Evolutionary conservation across 2,797 vertebrate species (phyloP).

Genomic region (Catamblyrhynchus diadema): DNA sequence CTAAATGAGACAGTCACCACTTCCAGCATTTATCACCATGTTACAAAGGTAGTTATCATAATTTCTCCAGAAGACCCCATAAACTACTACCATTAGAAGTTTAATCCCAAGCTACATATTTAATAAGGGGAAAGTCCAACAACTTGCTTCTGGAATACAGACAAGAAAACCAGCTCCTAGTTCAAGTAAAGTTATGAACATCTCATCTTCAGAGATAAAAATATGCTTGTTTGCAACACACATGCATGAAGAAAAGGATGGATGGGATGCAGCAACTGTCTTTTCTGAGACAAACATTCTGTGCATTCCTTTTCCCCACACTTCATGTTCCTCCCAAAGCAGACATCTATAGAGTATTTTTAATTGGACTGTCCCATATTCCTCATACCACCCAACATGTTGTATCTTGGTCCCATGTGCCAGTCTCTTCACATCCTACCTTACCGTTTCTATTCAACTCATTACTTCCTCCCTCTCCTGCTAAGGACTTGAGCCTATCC

Average conservation of each 20-base stretch:
- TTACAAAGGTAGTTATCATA: neutral
- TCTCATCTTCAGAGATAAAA: neutral
- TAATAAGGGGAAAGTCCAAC: neutral
- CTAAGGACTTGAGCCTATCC: neutral
- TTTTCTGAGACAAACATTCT: neutral
- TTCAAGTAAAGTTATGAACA: neutral
- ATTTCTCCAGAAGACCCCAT: neutral
- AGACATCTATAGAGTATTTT: neutral
- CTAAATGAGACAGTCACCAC: neutral
- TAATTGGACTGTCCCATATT: neutral
- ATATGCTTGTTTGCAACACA: neutral
- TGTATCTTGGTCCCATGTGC: neutral
- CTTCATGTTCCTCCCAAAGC: neutral
- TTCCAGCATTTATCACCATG: rapidly evolving
- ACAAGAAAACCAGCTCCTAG: neutral
- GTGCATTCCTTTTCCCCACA: neutral
- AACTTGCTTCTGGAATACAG: neutral
- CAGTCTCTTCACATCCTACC: neutral
- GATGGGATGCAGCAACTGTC: neutral
- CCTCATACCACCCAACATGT: neutral
- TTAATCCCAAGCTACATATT: neutral
- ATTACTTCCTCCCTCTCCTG: neutral
- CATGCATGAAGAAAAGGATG: neutral
- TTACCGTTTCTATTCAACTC: neutral
- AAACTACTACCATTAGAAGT: neutral